Conservation (phyloP, 1,140 invertebrate genomes). For the Lerema accius region DNA sequence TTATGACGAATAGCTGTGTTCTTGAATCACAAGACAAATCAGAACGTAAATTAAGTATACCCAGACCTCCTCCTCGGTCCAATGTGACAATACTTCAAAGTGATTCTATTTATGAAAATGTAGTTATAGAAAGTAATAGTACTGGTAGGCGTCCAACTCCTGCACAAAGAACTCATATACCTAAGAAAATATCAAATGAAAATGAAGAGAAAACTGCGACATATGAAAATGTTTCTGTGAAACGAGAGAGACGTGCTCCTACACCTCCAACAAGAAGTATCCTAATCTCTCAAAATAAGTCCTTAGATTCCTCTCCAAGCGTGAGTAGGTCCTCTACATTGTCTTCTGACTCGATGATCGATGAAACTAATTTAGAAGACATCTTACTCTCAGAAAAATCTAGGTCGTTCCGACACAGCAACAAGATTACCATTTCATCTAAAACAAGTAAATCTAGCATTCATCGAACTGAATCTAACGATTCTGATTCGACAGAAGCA, state of each 20-base stretch:
- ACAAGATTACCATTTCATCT: constrained; percentile 39
- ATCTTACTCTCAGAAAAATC: constrained; percentile 74
- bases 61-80: constrained; percentile 62
- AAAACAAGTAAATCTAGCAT: constrained; percentile 51
- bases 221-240: constrained; percentile 66
- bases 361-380: constrained; percentile 76
- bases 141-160: constrained; percentile 54
- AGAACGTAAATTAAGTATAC: constrained; percentile 39
- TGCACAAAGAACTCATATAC: constrained; percentile 64
- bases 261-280: constrained; percentile 57
- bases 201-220: constrained; percentile 46
- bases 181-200: constrained; percentile 44
- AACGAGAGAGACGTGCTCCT: constrained; percentile 49
- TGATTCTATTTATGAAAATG: constrained; percentile 69
- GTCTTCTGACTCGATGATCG: constrained; percentile 74
- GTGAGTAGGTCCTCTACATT: constrained; percentile 63
- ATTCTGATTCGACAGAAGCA: constrained; percentile 62
- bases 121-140: constrained; percentile 50
- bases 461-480: constrained; percentile 54
- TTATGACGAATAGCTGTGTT: constrained; percentile 39
- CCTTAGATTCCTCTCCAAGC: constrained; percentile 44
- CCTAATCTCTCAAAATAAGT: constrained; percentile 34
- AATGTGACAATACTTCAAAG: constrained; percentile 40
- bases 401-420: constrained; percentile 65
- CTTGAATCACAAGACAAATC: constrained; percentile 27